Conservation (phyloP, 2,797 vertebrate genomes). For the Gymnoscopelus microlampas region DNA sequence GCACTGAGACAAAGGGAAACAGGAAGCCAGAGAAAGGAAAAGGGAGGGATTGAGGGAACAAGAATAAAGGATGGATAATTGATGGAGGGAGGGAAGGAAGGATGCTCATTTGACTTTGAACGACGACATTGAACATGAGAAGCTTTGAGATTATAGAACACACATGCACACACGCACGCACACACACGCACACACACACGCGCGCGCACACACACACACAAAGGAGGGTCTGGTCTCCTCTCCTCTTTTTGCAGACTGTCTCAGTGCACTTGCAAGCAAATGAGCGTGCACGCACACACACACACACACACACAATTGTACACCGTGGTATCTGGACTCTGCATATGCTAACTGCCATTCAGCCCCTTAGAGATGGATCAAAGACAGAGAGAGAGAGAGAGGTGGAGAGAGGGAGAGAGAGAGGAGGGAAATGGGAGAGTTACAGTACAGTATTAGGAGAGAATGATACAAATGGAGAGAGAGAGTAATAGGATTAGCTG, state of each 20-base stretch:
- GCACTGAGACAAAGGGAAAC: conserved; percentile 33
- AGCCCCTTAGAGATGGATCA: conserved; percentile 73
- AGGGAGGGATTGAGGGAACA: conserved; percentile 35
- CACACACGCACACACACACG: too few relatives aligned
- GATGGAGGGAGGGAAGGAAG: conserved; percentile 56
- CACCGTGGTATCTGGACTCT: conserved; percentile 64
- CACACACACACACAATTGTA: too few relatives aligned
- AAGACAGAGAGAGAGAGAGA: conserved; percentile 44
- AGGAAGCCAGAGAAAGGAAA: conserved; percentile 49
- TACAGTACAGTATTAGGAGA: conserved; percentile 37
- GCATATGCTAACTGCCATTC: conserved; percentile 67
- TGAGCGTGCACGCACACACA: conserved; percentile 14
- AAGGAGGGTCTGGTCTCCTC: conserved; percentile 53
- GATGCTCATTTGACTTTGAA: conserved; percentile 62
- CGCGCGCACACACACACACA: too few relatives aligned
- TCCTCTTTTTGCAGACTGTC: conserved; percentile 50
- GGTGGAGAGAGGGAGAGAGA: conserved; percentile 31
- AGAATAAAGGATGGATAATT: conserved; percentile 63
- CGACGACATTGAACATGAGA: conserved; percentile 63
- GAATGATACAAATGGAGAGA: conserved; percentile 18
- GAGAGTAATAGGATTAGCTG: conserved; percentile 9
- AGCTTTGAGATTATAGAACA: conserved; percentile 46
- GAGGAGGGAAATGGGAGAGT: conserved; percentile 54
- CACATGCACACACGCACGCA: too few relatives aligned
- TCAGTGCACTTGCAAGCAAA: conserved; percentile 20